These are phyloP conservation scores for Prolemur simus DNA, from an alignment of 2,113 vertebrate species.

Conservation along the genomic window DNA sequence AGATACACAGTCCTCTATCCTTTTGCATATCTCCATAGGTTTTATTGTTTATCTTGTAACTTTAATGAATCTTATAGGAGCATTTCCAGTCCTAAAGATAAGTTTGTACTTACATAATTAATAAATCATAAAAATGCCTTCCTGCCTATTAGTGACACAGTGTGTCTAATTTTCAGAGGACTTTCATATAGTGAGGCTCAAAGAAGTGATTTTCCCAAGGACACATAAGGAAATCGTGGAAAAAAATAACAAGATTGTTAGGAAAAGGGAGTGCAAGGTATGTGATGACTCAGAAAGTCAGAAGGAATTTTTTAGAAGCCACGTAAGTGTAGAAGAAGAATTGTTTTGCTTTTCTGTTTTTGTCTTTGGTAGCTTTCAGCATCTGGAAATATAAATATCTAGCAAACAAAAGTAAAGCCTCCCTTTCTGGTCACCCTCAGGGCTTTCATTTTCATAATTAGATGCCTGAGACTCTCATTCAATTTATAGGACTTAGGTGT, in stretches of 20 bases:
- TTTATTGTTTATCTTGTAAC: neutral
- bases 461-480: neutral
- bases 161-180: neutral
- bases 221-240: neutral
- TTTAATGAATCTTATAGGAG: neutral
- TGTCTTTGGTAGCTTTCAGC: neutral
- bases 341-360: neutral
- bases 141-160: neutral
- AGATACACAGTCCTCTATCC: neutral
- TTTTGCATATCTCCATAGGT: neutral
- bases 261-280: neutral
- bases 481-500: neutral
- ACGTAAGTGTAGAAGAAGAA: neutral
- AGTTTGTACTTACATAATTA: neutral
- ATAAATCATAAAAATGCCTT: neutral
- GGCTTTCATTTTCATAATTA: neutral
- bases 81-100: neutral
- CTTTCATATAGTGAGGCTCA: neutral
- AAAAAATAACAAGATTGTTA: neutral
- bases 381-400: neutral
- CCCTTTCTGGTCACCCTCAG: neutral
- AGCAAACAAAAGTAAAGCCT: neutral
- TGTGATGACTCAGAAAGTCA: neutral
- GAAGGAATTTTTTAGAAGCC: neutral
- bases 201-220: neutral